A percentile compares a stretch with the other conserved stretches of the same genome.
Evolutionary conservation across 2,113 vertebrate genomes (phyloP).

Genomic region (Ailurus styani): DNA sequence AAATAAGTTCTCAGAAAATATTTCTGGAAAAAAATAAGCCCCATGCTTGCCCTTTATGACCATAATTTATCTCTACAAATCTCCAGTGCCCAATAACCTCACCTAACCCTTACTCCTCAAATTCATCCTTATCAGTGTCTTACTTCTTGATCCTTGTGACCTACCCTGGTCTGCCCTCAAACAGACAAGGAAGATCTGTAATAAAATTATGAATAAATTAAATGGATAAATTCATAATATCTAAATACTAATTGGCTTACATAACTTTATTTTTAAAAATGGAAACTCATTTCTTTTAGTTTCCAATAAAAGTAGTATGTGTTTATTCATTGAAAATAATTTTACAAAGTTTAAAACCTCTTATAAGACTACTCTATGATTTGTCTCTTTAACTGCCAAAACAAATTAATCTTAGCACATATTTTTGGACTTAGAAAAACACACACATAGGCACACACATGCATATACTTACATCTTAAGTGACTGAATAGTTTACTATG

Average conservation of each 20-base stretch:
- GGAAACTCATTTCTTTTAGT: neutral
- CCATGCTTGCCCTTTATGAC: neutral
- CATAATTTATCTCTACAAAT: neutral
- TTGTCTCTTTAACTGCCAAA: neutral
- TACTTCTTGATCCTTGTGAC: neutral
- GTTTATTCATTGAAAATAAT: neutral
- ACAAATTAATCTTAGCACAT: neutral
- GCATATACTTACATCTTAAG: neutral
- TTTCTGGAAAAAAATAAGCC: neutral
- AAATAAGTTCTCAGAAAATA: constrained; percentile 29
- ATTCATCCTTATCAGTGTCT: neutral
- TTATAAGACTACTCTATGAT: neutral
- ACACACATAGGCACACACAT: neutral
- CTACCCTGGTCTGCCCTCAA: neutral
- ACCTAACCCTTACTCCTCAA: neutral
- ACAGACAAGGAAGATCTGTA: neutral
- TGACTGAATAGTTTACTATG: neutral
- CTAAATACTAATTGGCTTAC: neutral
- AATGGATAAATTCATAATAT: neutral
- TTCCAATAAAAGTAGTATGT: neutral
- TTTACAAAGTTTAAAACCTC: neutral
- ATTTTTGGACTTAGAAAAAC: neutral
- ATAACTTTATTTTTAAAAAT: neutral
- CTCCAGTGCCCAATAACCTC: neutral
- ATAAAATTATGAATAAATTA: neutral